These are phyloP conservation scores for Petromus typicus DNA, from an alignment of 2,113 vertebrate genomes.

Conservation along the genomic window DNA sequence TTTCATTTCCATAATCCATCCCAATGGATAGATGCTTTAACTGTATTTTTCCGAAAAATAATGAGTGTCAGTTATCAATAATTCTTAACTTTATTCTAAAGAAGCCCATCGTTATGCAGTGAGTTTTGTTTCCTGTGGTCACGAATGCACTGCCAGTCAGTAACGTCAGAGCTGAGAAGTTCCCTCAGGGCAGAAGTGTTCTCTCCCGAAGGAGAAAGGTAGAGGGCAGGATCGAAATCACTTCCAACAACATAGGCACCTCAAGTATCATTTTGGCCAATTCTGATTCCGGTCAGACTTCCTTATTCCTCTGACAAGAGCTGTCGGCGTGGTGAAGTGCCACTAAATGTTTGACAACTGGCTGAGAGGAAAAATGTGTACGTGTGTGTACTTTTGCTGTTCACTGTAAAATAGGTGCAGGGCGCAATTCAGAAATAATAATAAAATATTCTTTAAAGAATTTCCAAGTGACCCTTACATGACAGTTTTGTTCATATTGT, in stretches of 20 bases:
- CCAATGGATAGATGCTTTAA: not conserved
- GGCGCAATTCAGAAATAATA: not conserved
- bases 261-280: not conserved
- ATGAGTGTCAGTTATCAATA: not conserved
- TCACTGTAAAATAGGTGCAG: not conserved
- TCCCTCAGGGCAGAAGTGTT: not conserved
- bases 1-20: not conserved
- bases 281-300: conserved; percentile 12
- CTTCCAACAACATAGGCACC: not conserved
- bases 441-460: not conserved
- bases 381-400: not conserved
- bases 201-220: not conserved
- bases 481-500: conserved; percentile 1
- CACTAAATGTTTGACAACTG: not conserved
- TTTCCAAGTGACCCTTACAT: not conserved
- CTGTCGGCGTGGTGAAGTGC: not conserved
- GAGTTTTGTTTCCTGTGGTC: not conserved
- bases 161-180: not conserved
- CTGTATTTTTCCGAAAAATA: conserved; percentile 44
- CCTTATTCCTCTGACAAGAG: not conserved
- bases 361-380: not conserved
- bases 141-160: not conserved
- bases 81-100: conserved; percentile 38
- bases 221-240: not conserved
- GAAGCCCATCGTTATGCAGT: not conserved